phyloP scores from a whole-genome alignment of 2,797 vertebrate species.

The Lophius americanus region DNA sequence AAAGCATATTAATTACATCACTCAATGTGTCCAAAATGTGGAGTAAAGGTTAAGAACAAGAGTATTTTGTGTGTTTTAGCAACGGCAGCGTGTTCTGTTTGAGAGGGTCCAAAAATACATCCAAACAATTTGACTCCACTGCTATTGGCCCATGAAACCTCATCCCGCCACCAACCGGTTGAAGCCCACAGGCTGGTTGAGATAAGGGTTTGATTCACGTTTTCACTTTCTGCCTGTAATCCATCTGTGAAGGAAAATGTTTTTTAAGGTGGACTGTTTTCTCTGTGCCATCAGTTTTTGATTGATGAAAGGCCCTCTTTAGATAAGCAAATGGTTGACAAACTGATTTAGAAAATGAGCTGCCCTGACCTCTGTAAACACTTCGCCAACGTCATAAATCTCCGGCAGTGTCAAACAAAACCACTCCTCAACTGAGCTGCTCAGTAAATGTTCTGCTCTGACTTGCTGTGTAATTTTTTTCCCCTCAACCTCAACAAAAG shows the following conservation, averaged over 20 bases:
- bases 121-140: slow-evolving; percentile 41
- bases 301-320: slow-evolving; percentile 71
- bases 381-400: slow-evolving; percentile 76
- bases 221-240: slow-evolving; percentile 1
- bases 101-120: slow-evolving; percentile 68
- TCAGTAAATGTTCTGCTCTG: slow-evolving; percentile 53
- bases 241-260: neutral
- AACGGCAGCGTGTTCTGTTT: slow-evolving; percentile 31
- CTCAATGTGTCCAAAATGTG: slow-evolving; percentile 28
- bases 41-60: slow-evolving; percentile 34
- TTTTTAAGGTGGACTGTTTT: slow-evolving; percentile 34
- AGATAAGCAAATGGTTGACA: slow-evolving; percentile 78
- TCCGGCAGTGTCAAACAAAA: slow-evolving; percentile 73
- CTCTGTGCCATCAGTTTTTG: slow-evolving; percentile 35
- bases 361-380: slow-evolving; percentile 75
- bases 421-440: slow-evolving; percentile 60
- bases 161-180: slow-evolving; percentile 28
- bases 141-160: slow-evolving; percentile 28
- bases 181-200: slow-evolving; percentile 11
- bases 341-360: slow-evolving; percentile 78
- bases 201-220: neutral
- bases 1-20: slow-evolving; percentile 38
- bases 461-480: slow-evolving; percentile 62
- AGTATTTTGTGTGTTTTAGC: slow-evolving; percentile 21
- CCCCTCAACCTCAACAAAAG: slow-evolving; percentile 81